phyloP scores from a whole-genome alignment of 2,113 vertebrate genomes.

The Sorex fumeus region DNA sequence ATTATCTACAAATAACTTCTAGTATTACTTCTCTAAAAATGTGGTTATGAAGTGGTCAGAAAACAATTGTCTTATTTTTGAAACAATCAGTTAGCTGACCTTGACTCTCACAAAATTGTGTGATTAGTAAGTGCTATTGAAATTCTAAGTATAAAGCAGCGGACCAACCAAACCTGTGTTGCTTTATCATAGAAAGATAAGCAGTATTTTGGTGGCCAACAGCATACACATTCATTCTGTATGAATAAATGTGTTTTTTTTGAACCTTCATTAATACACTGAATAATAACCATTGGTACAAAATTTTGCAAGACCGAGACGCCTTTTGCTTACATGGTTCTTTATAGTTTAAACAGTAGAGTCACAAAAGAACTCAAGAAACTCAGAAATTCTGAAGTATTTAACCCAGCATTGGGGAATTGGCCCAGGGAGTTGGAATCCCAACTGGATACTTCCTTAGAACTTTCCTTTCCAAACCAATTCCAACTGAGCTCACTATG shows the following conservation, averaged over 20 bases:
- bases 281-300: neutral
- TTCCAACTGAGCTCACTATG: neutral
- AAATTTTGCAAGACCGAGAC: neutral
- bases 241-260: neutral
- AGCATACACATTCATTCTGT: neutral
- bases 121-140: neutral
- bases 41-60: neutral
- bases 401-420: neutral
- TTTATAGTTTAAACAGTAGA: neutral
- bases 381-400: neutral
- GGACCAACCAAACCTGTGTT: neutral
- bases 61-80: constrained; percentile 43
- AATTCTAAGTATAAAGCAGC: neutral
- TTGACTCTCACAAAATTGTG: neutral
- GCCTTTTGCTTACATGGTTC: neutral
- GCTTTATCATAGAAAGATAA: neutral
- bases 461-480: neutral
- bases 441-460: neutral
- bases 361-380: neutral
- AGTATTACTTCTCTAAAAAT: constrained; percentile 21
- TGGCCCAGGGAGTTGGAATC: neutral
- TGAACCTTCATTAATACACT: neutral
- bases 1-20: constrained; percentile 23
- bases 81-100: constrained; percentile 37
- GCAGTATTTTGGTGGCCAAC: neutral